Evolutionary conservation across 2,888 invertebrate genomes (phyloP), one percentile per base, ranked within the genome.

Genomic region (Pyrrhosoma nymphula): DNA sequence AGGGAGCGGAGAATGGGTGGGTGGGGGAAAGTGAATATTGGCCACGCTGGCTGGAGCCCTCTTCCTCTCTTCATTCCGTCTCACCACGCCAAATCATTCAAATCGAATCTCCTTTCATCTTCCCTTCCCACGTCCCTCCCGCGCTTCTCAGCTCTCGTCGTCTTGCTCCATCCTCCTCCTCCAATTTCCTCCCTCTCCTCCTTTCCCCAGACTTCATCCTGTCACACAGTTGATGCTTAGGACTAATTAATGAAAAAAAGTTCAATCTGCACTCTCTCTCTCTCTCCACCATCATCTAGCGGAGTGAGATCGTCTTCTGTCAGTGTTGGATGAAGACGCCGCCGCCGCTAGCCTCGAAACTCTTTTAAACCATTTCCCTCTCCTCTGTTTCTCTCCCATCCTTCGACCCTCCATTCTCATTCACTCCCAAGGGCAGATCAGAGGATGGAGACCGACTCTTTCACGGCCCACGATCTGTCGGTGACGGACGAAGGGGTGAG

Each of bases 201-300:
- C 35, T 26, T 18, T 8, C 55, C 91, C 39, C 16, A 69, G 93
- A 93, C 69, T 69, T 93, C 93, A 93, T 69, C 93, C 69, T 93
- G 93, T 75, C 93, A 93, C 63, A 75, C 23, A 93, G 63, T 93
- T 93, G 93, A 93, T 93, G 93, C 63, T 26, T 63, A 69, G 93
- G 93, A 75, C 93, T 93, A 93, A 93, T 93, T 93, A 93, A 93
- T 93, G 93, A 69, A 93, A 93, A 93, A 69, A 93, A n/a, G 69
- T 93, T 93, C 93, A 93, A 93, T 93, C 93, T 69, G 93, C 93
- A 47, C 93, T 55, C 90, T 60, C 60, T 30, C 30, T 20, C 60
- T 20, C 20, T 56, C 90, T 47, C 47, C 47, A 47, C 47, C 26
- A 26, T 4, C 82, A 35, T 35, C 35, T 30, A 82, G 35, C 39